Evolutionary conservation across 2,888 invertebrate genomes (phyloP).

Genomic region (Yponomeuta plumbellus): DNA sequence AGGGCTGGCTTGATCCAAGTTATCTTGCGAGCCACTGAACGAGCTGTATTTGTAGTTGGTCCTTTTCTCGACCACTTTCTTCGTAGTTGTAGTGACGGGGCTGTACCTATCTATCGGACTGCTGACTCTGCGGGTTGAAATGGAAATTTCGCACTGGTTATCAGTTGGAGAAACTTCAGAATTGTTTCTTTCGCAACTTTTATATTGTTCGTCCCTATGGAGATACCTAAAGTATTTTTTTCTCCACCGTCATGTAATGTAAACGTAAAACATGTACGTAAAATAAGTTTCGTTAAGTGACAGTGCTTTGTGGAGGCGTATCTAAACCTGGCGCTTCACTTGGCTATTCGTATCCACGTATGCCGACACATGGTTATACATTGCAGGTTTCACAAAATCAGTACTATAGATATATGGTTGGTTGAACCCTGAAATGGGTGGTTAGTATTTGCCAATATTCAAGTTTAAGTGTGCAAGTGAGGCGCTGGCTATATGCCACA

Average conservation of each 20-base stretch:
- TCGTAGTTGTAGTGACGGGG: conserved; percentile 58
- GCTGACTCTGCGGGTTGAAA: conserved; percentile 42
- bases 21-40: conserved; percentile 63
- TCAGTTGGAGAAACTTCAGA: neutral
- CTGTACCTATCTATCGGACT: conserved; percentile 65
- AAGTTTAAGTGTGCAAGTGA: too few relatives aligned
- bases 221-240: neutral
- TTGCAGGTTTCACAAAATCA: too few relatives aligned
- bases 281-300: conserved; percentile 15
- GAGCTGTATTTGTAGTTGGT: conserved; percentile 71
- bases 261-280: conserved; percentile 14
- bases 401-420: too few relatives aligned
- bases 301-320: too few relatives aligned
- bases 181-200: neutral
- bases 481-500: too few relatives aligned
- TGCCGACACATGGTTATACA: too few relatives aligned
- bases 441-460: too few relatives aligned
- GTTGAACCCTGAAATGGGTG: too few relatives aligned
- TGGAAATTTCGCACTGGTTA: neutral
- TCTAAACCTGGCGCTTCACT: too few relatives aligned
- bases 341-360: too few relatives aligned
- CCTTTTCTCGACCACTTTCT: conserved; percentile 62
- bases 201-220: neutral
- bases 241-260: neutral
- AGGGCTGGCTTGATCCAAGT: conserved; percentile 60